Evolutionary conservation across 2,113 vertebrate species (phyloP).

Genomic region (Alethe diademata): DNA sequence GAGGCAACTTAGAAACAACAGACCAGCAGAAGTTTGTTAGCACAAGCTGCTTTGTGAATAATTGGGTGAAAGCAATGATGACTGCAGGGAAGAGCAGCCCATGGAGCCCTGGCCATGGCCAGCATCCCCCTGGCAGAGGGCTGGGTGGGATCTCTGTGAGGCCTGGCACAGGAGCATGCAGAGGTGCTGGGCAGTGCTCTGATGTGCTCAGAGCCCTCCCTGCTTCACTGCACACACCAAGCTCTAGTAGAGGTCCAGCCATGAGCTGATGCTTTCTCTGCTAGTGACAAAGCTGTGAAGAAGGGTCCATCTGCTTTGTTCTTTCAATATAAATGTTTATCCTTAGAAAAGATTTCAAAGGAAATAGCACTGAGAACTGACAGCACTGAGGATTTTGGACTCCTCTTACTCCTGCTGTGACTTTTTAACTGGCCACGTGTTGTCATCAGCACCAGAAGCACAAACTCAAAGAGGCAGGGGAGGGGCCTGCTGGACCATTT

Average conservation of each 20-base stretch:
- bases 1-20: background rate
- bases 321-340: background rate
- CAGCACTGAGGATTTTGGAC: background rate
- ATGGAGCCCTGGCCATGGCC: background rate
- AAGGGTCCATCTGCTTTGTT: background rate
- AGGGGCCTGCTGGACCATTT: background rate
- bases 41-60: background rate
- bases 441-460: background rate
- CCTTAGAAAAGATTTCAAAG: background rate
- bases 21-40: background rate
- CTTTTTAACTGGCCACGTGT: background rate
- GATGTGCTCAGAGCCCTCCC: background rate
- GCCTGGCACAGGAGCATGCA: background rate
- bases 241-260: accelerated
- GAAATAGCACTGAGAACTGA: background rate
- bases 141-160: background rate
- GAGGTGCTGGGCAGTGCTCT: accelerated
- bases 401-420: background rate
- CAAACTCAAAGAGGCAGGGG: background rate
- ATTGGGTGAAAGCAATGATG: background rate
- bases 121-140: background rate
- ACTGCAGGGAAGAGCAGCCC: background rate
- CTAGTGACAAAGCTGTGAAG: background rate
- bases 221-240: accelerated
- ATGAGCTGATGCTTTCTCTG: background rate